Evolutionary conservation across 2,113 vertebrate genomes (phyloP).

Genomic region (Girardinichthys multiradiatus): DNA sequence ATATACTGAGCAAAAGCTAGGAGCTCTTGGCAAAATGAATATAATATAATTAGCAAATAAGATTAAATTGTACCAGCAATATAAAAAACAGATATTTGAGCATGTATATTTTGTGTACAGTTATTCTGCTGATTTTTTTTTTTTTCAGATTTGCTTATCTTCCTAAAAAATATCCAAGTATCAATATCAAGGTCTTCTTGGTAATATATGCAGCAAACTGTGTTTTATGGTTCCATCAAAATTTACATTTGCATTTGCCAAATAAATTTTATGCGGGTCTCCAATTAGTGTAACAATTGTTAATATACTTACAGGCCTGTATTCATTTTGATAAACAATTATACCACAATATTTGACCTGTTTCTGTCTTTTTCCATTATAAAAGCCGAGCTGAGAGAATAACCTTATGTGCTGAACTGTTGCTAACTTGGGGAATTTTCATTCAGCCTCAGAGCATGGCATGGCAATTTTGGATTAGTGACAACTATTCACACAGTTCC

Average conservation of each 20-base stretch:
- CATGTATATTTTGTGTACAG: constrained; percentile 11
- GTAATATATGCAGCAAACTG: background rate
- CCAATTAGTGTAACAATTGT: constrained; percentile 3
- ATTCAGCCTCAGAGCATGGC: constrained; percentile 41
- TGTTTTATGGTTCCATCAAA: background rate
- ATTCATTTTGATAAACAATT: background rate
- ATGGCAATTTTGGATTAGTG: constrained; percentile 58
- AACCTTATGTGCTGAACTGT: constrained; percentile 27
- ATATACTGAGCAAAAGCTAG: constrained; percentile 65
- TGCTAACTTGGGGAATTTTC: constrained; percentile 54
- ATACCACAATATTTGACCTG: background rate
- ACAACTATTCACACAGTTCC: constrained; percentile 48
- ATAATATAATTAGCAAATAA: constrained; percentile 14
- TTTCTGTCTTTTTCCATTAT: background rate
- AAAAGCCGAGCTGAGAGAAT: constrained; percentile 35
- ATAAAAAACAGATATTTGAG: constrained; percentile 10
- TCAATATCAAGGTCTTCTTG: constrained; percentile 12
- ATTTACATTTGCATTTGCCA: background rate
- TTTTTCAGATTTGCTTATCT: constrained; percentile 34
- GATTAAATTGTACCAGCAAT: constrained; percentile 35
- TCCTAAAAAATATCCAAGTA: constrained; percentile 14
- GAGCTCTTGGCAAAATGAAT: constrained; percentile 45
- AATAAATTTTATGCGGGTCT: background rate
- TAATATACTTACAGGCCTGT: background rate
- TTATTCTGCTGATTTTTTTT: constrained; percentile 7